Percentiles rank a stretch among this genome's conserved stretches.
These are phyloP conservation scores for Lota lota DNA, from an alignment of 2,113 vertebrate species.

Conservation along the genomic window DNA sequence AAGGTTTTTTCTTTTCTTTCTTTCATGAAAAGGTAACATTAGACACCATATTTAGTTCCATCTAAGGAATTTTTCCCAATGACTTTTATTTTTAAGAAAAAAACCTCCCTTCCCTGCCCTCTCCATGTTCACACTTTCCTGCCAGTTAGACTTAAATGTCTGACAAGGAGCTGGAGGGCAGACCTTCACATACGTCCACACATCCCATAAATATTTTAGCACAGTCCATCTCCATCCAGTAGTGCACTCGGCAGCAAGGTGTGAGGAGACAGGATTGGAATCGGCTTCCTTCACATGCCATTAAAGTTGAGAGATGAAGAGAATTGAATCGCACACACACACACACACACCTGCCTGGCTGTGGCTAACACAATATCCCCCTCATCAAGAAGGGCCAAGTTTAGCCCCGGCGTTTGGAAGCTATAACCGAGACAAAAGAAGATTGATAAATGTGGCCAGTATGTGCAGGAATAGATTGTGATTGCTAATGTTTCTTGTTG, in stretches of 20 bases:
- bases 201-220: conserved; percentile 52
- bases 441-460: conserved; percentile 47
- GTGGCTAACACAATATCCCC: conserved; percentile 55
- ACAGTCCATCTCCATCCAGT: conserved; percentile 34
- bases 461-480: conserved; percentile 34
- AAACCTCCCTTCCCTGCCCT: too few relatives aligned
- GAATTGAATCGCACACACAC: conserved; percentile 47
- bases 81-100: too few relatives aligned
- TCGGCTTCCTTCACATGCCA: conserved; percentile 60
- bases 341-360: conserved; percentile 33
- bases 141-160: conserved; percentile 29
- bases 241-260: conserved; percentile 33
- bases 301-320: conserved; percentile 53
- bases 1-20: too few relatives aligned
- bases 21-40: too few relatives aligned
- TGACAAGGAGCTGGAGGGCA: conserved; percentile 26
- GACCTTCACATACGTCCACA: conserved; percentile 30
- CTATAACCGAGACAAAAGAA: conserved; percentile 50
- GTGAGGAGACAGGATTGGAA: conserved; percentile 56
- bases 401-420: conserved; percentile 34
- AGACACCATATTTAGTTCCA: too few relatives aligned
- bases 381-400: conserved; percentile 52
- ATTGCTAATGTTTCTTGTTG: conserved; percentile 51
- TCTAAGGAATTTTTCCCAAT: too few relatives aligned
- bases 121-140: too few relatives aligned